Percentiles rank a stretch among this genome's conserved stretches.
These are phyloP conservation scores for Phoenoteleia sp. DNA, from an alignment of 2,888 invertebrate species.

Conservation along the genomic window DNA sequence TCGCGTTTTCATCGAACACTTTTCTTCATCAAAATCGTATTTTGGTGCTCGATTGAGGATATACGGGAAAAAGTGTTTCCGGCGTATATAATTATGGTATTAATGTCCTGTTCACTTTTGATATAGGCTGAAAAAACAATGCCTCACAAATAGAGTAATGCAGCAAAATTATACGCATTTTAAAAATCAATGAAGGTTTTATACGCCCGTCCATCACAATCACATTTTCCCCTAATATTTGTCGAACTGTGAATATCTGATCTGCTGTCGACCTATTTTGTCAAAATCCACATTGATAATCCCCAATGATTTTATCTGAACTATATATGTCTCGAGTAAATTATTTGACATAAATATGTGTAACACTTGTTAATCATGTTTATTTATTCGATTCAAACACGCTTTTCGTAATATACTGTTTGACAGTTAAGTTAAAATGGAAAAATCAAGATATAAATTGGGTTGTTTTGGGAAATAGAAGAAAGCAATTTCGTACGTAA, in stretches of 20 bases:
- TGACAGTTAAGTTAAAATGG: not conserved
- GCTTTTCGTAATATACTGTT: not conserved
- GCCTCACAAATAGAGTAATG: not conserved
- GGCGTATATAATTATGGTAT: not conserved
- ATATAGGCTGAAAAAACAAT: not conserved
- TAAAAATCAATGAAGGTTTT: slow-evolving; percentile 18
- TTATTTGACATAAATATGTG: slow-evolving; percentile 12
- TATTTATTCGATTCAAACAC: slow-evolving; percentile 31
- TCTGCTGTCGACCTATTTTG: slow-evolving; percentile 43
- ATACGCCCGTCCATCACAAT: slow-evolving; percentile 23
- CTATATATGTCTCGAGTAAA: slow-evolving; percentile 29
- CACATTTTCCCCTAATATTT: slow-evolving; percentile 40
- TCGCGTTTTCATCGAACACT: slow-evolving; percentile 40
- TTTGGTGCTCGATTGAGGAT: slow-evolving; percentile 1
- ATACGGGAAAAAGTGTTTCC: not conserved
- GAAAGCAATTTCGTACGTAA: not conserved
- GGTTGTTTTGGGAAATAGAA: not conserved
- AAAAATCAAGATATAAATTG: slow-evolving; percentile 1
- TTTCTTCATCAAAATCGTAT: slow-evolving; percentile 46
- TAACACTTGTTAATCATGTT: slow-evolving; percentile 15
- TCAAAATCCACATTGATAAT: slow-evolving; percentile 28
- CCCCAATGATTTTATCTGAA: slow-evolving; percentile 33
- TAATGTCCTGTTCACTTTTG: slow-evolving; percentile 10
- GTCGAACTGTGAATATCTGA: slow-evolving; percentile 48
- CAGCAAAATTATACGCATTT: slow-evolving; percentile 28